phyloP scores from a whole-genome alignment of 2,113 vertebrate species.

The Eptatretus burgeri region DNA sequence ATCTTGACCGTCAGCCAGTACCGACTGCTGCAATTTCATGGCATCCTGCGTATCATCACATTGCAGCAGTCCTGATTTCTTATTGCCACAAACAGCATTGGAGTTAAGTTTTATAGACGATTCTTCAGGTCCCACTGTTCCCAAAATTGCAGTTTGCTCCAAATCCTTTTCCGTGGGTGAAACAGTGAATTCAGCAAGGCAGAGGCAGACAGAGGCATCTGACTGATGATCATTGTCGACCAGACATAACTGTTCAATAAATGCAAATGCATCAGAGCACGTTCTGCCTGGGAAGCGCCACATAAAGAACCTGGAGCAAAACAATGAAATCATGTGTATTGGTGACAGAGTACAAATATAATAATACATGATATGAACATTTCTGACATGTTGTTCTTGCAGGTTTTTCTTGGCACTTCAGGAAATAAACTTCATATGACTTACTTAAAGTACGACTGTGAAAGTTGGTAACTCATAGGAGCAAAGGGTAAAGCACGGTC shows the following conservation, averaged over 20 bases:
- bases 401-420: rapidly evolving
- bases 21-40: too few species aligned
- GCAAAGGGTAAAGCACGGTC: slow-evolving; percentile 48
- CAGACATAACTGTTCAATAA: slow-evolving; percentile 23
- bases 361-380: neutral
- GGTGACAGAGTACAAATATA: neutral
- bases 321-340: neutral
- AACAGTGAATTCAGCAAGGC: too few species aligned
- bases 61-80: too few species aligned
- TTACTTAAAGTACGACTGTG: slow-evolving; percentile 60
- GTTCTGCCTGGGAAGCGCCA: slow-evolving; percentile 49
- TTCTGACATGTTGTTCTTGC: neutral
- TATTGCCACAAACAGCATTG: too few species aligned
- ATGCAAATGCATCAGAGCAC: slow-evolving; percentile 39
- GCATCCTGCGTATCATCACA: too few species aligned
- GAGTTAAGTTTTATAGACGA: too few species aligned
- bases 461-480: slow-evolving; percentile 87
- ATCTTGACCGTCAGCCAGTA: too few species aligned
- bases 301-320: slow-evolving; percentile 31
- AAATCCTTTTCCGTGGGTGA: too few species aligned
- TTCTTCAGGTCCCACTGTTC: too few species aligned
- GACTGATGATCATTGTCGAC: slow-evolving; percentile 18
- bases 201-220: slow-evolving; percentile 19
- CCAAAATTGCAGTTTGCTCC: too few species aligned
- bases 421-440: slow-evolving; percentile 1